Base-by-base conservation (phyloP, 1,140 invertebrate genomes). In the Lordiphosa mommai region DNA sequence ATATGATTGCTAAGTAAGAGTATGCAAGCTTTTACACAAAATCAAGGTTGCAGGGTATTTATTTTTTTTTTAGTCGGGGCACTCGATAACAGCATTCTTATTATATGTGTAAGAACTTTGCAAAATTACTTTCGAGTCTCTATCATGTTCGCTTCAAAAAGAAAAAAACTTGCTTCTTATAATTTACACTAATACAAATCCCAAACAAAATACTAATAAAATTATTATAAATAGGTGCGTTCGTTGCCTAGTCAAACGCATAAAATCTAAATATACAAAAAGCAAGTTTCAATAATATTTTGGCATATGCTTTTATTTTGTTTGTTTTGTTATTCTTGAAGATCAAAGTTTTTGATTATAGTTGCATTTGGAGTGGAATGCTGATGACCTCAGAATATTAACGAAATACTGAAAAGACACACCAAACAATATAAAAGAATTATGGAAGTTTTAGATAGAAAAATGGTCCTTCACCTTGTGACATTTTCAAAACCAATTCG, bases 351-450 rank as follows among this genome's bases (percentile, higher is more conserved):
- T 51, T 27, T 44, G 20, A 38, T 72, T 41, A 17, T 44, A 36
- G 33, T 59, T 67, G 68, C 59, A 65, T 82, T 74, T 66, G 37
- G 40, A 41, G 43, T 61, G 65, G 65, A 61, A 69, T 76, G 72
- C 50, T 47, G 72, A 70, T 76, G 76, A 80, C 66, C 76, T 80
- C 76, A 80, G 47, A 59, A 44, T 47, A 61, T 49, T 44, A 41
- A 36, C 65, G 14, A 56, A 72, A 61, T 65, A 46, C 44, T 34
- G 29, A 56, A 30, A 58, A 56, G 47, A 33, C 27, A 58, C 34
- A 37, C 48, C 49, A 59, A 5, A 40, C 20, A 30, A 44, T 58
- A 43, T 59, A 50, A 58, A 59, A 33, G 40, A 64, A 51, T 32
- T 14, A 37, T 55, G 12, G 12, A 14, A 17, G 32, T 41, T 34